These are phyloP conservation scores for Gymnoscopelus microlampas DNA, from an alignment of 2,797 vertebrate genomes.

Conservation along the genomic window DNA sequence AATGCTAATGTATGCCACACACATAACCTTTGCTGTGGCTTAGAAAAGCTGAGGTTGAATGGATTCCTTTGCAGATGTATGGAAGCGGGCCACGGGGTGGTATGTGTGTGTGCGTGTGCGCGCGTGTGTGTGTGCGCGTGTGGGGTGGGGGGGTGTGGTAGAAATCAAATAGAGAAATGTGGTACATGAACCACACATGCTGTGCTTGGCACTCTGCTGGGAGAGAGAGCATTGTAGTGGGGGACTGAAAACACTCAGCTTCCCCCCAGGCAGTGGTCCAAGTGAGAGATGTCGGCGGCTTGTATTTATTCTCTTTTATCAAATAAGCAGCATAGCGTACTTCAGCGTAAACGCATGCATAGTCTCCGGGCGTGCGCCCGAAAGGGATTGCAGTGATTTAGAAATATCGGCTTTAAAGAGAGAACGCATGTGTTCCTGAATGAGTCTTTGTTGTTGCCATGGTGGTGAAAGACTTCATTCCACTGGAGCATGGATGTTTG, in stretches of 20 bases:
- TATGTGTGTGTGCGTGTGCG: neutral
- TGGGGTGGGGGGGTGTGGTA: neutral
- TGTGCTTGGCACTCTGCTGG: slow-evolving; percentile 45
- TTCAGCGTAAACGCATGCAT: slow-evolving; percentile 35
- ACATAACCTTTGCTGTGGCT: slow-evolving; percentile 25
- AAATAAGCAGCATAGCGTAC: slow-evolving; percentile 50
- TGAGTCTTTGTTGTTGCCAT: slow-evolving; percentile 17
- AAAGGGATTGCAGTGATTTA: slow-evolving; percentile 42
- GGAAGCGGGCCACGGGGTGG: slow-evolving; percentile 37
- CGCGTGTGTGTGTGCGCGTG: too few relatives aligned
- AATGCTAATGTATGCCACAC: slow-evolving; percentile 29
- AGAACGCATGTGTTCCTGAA: slow-evolving; percentile 26
- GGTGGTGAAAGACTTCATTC: slow-evolving; percentile 10
- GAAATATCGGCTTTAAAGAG: slow-evolving; percentile 43
- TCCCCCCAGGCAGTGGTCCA: slow-evolving; percentile 57
- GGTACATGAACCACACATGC: slow-evolving; percentile 56
- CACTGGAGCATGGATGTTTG: neutral
- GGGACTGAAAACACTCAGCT: slow-evolving; percentile 57
- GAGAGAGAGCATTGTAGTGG: slow-evolving; percentile 52
- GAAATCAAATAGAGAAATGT: slow-evolving; percentile 53
- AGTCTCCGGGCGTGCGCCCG: slow-evolving; percentile 32
- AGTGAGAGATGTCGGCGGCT: slow-evolving; percentile 65
- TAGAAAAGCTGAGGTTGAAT: slow-evolving; percentile 26
- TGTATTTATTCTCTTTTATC: slow-evolving; percentile 59
- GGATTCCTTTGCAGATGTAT: slow-evolving; percentile 39